Conservation (phyloP, 2,888 invertebrate species). For the Dolichomitus sp. region DNA sequence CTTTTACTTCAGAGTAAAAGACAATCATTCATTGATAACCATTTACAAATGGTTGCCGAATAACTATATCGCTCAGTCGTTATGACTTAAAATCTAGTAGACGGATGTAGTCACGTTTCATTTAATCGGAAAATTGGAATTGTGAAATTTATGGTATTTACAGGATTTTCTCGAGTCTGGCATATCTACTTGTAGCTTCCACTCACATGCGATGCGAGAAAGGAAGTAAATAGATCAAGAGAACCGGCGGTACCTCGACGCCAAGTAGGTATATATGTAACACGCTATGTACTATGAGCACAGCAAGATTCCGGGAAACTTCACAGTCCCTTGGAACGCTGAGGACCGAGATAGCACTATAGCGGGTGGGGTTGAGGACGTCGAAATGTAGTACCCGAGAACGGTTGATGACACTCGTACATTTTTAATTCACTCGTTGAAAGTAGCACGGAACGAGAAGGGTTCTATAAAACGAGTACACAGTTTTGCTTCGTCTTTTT, state of each 20-base stretch:
- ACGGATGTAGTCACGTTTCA: neutral
- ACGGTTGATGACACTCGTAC: conserved; percentile 38
- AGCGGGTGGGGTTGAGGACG: neutral
- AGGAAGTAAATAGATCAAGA: conserved; percentile 17
- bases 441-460: conserved; percentile 37
- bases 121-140: conserved; percentile 4
- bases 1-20: too few species aligned
- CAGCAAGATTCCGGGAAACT: conserved; percentile 27
- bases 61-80: neutral
- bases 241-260: conserved; percentile 1
- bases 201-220: conserved; percentile 1
- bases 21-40: too few species aligned
- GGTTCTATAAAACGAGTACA: conserved; percentile 38
- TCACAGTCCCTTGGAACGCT: conserved; percentile 22
- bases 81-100: neutral
- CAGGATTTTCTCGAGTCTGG: conserved; percentile 8
- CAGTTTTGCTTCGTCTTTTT: conserved; percentile 37
- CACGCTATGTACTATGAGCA: neutral
- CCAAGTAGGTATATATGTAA: conserved; percentile 13
- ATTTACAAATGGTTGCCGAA: neutral
- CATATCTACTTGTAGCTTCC: conserved; percentile 12
- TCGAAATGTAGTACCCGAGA: conserved; percentile 21
- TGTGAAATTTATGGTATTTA: conserved; percentile 10
- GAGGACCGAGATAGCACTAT: conserved; percentile 21
- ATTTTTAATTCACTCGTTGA: conserved; percentile 42